Percentiles rank a stretch among this genome's conserved stretches.
Conservation (phyloP, 2,113 vertebrate species). For the Charina bottae region DNA sequence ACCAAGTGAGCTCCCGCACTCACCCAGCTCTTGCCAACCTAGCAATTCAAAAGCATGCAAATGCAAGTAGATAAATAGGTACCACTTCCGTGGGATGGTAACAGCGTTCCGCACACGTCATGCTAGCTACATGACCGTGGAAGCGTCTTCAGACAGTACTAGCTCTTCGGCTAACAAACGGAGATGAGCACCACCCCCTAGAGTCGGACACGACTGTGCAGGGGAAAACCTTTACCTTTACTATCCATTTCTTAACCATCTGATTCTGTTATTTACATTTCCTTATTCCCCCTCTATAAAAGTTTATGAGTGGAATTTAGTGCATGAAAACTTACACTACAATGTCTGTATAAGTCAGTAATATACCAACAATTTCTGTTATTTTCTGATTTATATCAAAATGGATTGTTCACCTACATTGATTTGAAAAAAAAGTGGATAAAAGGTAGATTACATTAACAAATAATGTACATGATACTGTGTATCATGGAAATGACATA, state of each 20-base stretch:
- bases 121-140: too few relatives aligned
- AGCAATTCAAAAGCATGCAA: too few relatives aligned
- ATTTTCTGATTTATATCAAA: slow-evolving; percentile 35
- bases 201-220: too few relatives aligned
- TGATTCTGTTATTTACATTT: neutral
- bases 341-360: neutral
- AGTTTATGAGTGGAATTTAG: neutral
- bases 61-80: too few relatives aligned
- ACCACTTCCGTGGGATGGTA: too few relatives aligned
- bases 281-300: neutral
- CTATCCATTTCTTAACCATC: neutral
- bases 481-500: slow-evolving; percentile 42
- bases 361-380: neutral
- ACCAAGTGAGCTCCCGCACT: too few relatives aligned
- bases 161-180: too few relatives aligned
- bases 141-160: too few relatives aligned
- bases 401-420: slow-evolving; percentile 31
- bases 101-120: too few relatives aligned
- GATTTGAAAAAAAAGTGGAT: slow-evolving; percentile 16
- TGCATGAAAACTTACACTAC: neutral
- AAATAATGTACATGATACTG: neutral
- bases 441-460: slow-evolving; percentile 19
- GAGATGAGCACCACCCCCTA: too few relatives aligned
- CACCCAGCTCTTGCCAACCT: too few relatives aligned
- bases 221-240: too few relatives aligned